Percentiles rank a stretch among this genome's conserved stretches.
Evolutionary conservation across 2,113 vertebrate species (phyloP).

Genomic region (Poecilia latipinna): DNA sequence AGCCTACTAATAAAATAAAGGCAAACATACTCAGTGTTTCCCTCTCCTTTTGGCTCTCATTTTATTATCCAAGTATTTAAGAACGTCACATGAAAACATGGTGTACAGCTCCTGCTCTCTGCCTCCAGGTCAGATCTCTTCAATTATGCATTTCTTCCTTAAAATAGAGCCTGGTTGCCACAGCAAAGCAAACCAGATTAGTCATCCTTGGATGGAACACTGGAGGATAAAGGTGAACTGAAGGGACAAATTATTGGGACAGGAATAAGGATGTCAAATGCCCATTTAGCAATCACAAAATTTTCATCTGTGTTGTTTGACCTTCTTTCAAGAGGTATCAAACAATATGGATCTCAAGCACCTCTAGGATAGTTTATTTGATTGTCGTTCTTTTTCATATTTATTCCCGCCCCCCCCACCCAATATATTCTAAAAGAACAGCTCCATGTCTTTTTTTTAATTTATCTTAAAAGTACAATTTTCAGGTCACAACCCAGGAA

Average conservation of each 20-base stretch:
- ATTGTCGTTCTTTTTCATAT: slow-evolving; percentile 18
- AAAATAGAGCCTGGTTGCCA: slow-evolving; percentile 67
- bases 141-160: slow-evolving; percentile 74
- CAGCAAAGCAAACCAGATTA: slow-evolving; percentile 65
- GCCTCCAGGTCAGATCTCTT: slow-evolving; percentile 62
- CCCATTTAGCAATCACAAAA: slow-evolving; percentile 24
- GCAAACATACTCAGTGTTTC: background rate
- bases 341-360: too few relatives aligned
- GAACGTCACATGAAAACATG: background rate
- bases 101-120: slow-evolving; percentile 31
- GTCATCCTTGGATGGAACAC: slow-evolving; percentile 62
- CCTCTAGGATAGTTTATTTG: background rate
- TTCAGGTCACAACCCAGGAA: too few relatives aligned
- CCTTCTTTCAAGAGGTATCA: background rate
- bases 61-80: slow-evolving; percentile 5
- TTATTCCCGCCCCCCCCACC: too few relatives aligned
- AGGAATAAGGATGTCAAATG: slow-evolving; percentile 20
- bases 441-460: background rate
- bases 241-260: slow-evolving; percentile 26
- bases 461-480: background rate
- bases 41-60: slow-evolving; percentile 11
- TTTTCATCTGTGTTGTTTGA: background rate
- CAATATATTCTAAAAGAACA: background rate
- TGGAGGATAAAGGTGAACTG: slow-evolving; percentile 20
- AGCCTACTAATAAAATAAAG: slow-evolving; percentile 1